Conservation (phyloP, 2,888 invertebrate genomes). For the Pyrocoelia pectoralis region DNA sequence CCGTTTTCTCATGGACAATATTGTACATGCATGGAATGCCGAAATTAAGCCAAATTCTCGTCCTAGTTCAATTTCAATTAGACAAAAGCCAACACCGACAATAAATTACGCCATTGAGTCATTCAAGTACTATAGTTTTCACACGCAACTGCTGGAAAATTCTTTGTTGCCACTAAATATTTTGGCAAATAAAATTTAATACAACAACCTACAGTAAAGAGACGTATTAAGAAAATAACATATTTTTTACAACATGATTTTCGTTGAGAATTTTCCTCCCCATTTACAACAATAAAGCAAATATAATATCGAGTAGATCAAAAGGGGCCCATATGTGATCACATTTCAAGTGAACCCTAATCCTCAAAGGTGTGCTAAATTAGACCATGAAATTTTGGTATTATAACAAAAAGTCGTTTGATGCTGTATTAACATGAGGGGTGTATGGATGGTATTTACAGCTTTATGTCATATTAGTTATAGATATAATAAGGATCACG, state of each 20-base stretch:
- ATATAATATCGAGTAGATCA: constrained; percentile 5
- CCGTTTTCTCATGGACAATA: too few relatives aligned
- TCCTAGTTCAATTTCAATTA: too few relatives aligned
- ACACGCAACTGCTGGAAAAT: too few relatives aligned
- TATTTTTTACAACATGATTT: neutral
- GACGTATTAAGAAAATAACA: too few relatives aligned
- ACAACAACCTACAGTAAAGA: too few relatives aligned
- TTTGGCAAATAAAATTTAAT: too few relatives aligned
- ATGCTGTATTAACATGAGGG: constrained; percentile 39
- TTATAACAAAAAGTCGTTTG: constrained; percentile 52
- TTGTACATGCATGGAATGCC: too few relatives aligned
- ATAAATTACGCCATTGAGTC: too few relatives aligned
- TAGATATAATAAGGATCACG: constrained; percentile 26
- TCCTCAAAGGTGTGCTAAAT: constrained; percentile 53
- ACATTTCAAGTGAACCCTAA: constrained; percentile 45
- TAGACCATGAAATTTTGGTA: constrained; percentile 54
- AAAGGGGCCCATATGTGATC: constrained; percentile 40
- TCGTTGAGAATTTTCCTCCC: neutral
- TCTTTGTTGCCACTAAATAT: too few relatives aligned
- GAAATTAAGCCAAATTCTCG: too few relatives aligned
- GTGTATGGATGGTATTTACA: constrained; percentile 36
- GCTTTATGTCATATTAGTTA: constrained; percentile 33
- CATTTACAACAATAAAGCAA: constrained; percentile 1
- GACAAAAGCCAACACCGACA: too few relatives aligned
- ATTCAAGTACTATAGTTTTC: too few relatives aligned